Evolutionary conservation across 2,888 invertebrate genomes (phyloP), one percentile per base, ranked within the genome.

Genomic region (Ctenicera cuprea): DNA sequence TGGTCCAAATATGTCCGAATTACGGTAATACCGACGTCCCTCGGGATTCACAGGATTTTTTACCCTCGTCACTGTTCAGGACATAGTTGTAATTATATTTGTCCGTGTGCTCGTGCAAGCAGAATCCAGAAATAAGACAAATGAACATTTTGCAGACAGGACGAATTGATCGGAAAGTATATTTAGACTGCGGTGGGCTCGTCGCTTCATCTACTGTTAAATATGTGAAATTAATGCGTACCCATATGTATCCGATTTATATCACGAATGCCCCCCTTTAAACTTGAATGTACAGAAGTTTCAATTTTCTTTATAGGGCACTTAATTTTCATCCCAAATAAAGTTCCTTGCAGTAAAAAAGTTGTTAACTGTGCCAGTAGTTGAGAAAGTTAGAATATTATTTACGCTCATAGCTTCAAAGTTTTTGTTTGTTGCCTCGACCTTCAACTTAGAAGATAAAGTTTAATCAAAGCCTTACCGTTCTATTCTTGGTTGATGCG

Each of bases 71-170:
- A 50, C 22, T 12, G 20, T 22, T 3, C 1, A 12, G 12, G 22
- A 50, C 50, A 50, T 50, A 22, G 22, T 50, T 22, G 22, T 54
- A 54, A 54, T 54, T 54, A 30, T 54, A 54, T 54, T 54, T 54
- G 14, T 33, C 54, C 30, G 14, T 14, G n/a, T 30, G 26, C n/a
- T 54, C 30, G 33, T 22, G 1, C 30, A 30, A 14, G 3, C 26
- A 8, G 14, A 3, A 26, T 54, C 54, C 14, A 54, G 22, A 54
- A 54, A 30, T 54, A 54, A n/a, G 54, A 14, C 33, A 45, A 45
- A 16, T 45, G 26, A 33, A 33, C 33, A 48, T 18, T 41, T 41
- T 14, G 4, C 18, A 11, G 50, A 18, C 22, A 22, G 50, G 12
- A 12, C 12, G 22, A 54, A 54, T 14, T 54, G 54, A 54, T 54